Evolutionary conservation across 1,140 invertebrate genomes (phyloP).

Genomic region (Cyphomyrmex costatus): DNA sequence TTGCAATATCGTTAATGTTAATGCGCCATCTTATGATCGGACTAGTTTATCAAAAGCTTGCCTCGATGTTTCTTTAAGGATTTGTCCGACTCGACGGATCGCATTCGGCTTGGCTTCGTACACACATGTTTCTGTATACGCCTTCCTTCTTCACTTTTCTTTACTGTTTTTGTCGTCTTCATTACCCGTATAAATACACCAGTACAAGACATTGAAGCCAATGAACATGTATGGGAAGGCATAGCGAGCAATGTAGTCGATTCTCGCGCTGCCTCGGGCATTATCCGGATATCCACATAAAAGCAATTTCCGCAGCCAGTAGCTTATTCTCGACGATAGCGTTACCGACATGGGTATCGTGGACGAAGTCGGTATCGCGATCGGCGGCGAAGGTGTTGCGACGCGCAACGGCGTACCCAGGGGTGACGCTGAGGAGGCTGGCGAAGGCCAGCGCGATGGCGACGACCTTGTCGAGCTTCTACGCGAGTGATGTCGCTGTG

Average conservation of each 20-base stretch:
- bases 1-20: neutral
- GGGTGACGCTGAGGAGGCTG: slow-evolving; percentile 58
- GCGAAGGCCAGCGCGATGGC: slow-evolving; percentile 56
- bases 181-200: slow-evolving; percentile 95
- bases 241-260: slow-evolving; percentile 97
- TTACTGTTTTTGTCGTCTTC: slow-evolving; percentile 87
- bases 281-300: slow-evolving; percentile 71
- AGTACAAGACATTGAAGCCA: slow-evolving; percentile 97
- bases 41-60: neutral
- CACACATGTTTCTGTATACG: neutral
- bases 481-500: slow-evolving; percentile 47
- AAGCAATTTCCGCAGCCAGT: slow-evolving; percentile 88
- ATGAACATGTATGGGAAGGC: slow-evolving; percentile 97
- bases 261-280: slow-evolving; percentile 95
- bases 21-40: neutral
- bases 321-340: slow-evolving; percentile 67
- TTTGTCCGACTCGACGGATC: neutral
- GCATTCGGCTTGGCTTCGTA: neutral
- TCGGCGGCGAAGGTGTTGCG: slow-evolving; percentile 73
- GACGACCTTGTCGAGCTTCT: slow-evolving; percentile 67
- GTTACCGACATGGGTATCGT: slow-evolving; percentile 73
- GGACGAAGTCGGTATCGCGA: slow-evolving; percentile 75
- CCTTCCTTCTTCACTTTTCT: slow-evolving; percentile 67
- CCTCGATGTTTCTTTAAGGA: slow-evolving; percentile 1
- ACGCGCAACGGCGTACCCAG: slow-evolving; percentile 72